Evolutionary conservation across 2,113 vertebrate species (phyloP), one percentile per base, ranked within the genome.

Genomic region (Trichechus manatus): DNA sequence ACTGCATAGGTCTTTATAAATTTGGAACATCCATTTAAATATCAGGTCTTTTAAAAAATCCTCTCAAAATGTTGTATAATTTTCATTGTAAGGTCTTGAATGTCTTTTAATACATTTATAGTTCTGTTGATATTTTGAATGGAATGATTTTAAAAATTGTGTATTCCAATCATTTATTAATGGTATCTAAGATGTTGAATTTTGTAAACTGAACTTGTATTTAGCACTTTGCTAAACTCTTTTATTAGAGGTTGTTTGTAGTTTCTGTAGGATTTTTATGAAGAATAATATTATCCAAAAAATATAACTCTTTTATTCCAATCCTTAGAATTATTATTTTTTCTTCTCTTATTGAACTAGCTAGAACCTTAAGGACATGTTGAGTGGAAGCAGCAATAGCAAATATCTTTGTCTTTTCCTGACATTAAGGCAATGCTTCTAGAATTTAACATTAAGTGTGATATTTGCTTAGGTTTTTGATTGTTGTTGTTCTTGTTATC

Each of bases 231-330:
- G 42, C 33, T 23, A 29, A 79, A 72, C 23, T 78, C 42, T 47
- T 42, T 3, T 92, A 77, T 78, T 77, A 50, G 42, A 93, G 74
- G 29, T 25, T 1, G 15, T 80, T 81, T 91, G 4, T 92, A 42
- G 23, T 90, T 83, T 92, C 56, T 68, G 11, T 36, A 68, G 36
- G 15, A 82, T 36, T 92, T 95, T 87, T 31, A 39, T 92, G 61
- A 59, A 77, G 44, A 82, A 29, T 91, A 47, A 4, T 39, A 22
- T n/a, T 77, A 47, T 9, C 31, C 92, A 5, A 66, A 66, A 87
- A 75, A 66, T 64, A 9, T 66, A 47, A 82, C 66, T 78, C 50
- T 88, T 68, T 22, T 61, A 31, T 78, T 78, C 25, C 6, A 22
- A 59, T 88, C 23, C 74, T 83, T 63, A 77, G 66, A 66, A 50